These are phyloP conservation scores for Carlito syrichta DNA, from an alignment of 2,113 vertebrate species.

Conservation along the genomic window DNA sequence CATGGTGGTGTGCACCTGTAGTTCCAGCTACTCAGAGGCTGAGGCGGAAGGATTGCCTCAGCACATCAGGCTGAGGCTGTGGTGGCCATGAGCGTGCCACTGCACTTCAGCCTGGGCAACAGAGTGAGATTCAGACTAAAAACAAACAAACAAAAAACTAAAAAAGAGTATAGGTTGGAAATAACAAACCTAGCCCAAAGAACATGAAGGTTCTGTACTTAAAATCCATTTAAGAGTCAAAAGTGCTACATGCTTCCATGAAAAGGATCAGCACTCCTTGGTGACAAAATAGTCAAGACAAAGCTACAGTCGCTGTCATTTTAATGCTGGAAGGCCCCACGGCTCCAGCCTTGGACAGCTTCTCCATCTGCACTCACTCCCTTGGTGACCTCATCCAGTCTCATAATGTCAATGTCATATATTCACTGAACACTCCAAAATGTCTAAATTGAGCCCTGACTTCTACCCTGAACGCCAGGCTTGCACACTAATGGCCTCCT, in stretches of 20 bases:
- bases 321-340: background rate
- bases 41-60: background rate
- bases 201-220: background rate
- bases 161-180: background rate
- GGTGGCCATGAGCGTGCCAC: background rate
- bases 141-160: background rate
- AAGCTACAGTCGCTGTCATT: background rate
- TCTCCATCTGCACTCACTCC: background rate
- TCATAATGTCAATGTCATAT: background rate
- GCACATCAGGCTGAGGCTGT: background rate
- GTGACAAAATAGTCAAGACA: background rate
- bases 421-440: background rate
- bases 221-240: background rate
- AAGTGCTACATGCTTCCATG: background rate
- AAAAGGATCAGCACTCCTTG: background rate
- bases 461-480: no score
- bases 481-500: background rate
- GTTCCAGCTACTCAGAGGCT: background rate
- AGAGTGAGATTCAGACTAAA: background rate
- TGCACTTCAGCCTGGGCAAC: background rate
- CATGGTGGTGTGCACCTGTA: background rate
- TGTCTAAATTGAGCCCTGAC: background rate
- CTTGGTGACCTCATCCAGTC: background rate
- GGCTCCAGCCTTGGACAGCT: background rate
- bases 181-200: background rate